phyloP scores from a whole-genome alignment of 23 tunicate genomes.

The Ciona savignyi region DNA sequence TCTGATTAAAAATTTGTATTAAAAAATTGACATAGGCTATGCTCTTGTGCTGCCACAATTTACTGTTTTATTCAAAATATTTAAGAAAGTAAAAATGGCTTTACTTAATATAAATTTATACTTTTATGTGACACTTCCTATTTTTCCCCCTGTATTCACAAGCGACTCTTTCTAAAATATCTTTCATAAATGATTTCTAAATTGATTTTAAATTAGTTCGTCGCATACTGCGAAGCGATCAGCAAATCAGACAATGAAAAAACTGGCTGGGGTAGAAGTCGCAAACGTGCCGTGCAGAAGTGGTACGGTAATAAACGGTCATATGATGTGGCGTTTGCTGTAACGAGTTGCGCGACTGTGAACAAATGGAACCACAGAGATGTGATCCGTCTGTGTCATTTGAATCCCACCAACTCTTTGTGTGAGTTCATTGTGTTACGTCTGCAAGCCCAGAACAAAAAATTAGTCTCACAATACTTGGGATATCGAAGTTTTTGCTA shows the following conservation, averaged over 20 bases:
- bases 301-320: slow-evolving; percentile 59
- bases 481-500: too few species aligned
- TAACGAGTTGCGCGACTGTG: slow-evolving; percentile 30
- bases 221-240: slow-evolving; percentile 16
- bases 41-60: too few species aligned
- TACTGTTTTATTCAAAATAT: too few species aligned
- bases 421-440: not conserved
- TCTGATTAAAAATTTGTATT: too few species aligned
- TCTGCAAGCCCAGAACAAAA: too few species aligned
- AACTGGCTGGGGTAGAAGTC: slow-evolving; percentile 44
- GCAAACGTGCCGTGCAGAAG: slow-evolving; percentile 30
- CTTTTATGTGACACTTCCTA: not conserved
- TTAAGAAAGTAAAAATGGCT: not conserved
- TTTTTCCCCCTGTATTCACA: too few species aligned
- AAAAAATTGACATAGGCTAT: too few species aligned
- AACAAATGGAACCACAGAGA: slow-evolving; percentile 36
- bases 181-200: too few species aligned
- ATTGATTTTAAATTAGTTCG: slow-evolving; percentile 17
- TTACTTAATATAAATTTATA: not conserved
- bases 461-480: too few species aligned
- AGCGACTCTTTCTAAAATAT: too few species aligned
- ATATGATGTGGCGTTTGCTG: slow-evolving; percentile 33
- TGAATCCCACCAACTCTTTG: slow-evolving; percentile 6
- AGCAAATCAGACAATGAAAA: not conserved
- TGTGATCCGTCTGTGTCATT: slow-evolving; percentile 30